Conservation (phyloP, 2,113 vertebrate species). For the Pluvianellus socialis region DNA sequence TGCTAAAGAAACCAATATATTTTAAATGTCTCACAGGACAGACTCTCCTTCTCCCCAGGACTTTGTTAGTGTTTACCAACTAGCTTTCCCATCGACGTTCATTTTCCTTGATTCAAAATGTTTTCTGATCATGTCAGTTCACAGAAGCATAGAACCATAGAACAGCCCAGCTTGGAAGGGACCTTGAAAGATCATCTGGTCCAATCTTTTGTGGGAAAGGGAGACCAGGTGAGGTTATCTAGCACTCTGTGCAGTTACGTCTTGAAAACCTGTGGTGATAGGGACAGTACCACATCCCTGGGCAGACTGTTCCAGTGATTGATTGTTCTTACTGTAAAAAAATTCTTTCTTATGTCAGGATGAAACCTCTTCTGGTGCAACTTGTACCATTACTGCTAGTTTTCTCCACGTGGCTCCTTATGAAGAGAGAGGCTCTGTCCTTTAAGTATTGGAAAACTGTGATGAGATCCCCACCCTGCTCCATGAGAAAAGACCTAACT, state of each 20-base stretch:
- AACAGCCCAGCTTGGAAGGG: background rate
- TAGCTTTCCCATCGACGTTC: background rate
- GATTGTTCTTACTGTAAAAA: background rate
- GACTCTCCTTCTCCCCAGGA: background rate
- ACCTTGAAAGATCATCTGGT: background rate
- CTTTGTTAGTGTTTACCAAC: background rate
- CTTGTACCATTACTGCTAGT: background rate
- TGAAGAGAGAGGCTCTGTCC: background rate
- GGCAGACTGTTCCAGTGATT: background rate
- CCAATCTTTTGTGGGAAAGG: background rate
- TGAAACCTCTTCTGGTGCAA: background rate
- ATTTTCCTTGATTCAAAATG: background rate
- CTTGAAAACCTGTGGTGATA: background rate
- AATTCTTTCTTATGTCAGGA: background rate
- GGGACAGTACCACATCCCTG: rapidly evolving
- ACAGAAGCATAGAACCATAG: background rate
- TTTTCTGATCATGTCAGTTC: background rate
- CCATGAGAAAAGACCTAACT: background rate
- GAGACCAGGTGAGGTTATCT: background rate
- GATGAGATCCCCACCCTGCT: background rate
- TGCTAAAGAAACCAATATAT: background rate
- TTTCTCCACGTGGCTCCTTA: background rate
- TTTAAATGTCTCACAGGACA: background rate
- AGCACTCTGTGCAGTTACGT: no score
- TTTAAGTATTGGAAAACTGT: background rate